Conservation (phyloP, 2,797 vertebrate species). For the Typhlichthys subterraneus region DNA sequence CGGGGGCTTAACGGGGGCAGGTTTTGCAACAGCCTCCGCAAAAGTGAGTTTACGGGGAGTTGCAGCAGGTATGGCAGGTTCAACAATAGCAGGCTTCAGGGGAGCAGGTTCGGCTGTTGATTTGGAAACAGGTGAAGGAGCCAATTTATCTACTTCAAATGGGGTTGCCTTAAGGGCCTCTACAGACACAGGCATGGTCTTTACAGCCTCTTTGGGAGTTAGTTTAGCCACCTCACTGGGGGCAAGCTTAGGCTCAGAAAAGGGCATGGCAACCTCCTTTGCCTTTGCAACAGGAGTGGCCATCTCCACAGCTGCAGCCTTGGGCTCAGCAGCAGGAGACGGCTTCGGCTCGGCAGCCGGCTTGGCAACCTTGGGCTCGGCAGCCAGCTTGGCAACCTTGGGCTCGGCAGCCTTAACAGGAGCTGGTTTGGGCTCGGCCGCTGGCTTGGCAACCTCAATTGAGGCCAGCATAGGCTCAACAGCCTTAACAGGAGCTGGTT, state of each 20-base stretch:
- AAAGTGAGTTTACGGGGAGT: conserved; percentile 69
- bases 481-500: neutral
- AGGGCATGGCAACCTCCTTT: neutral
- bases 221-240: conserved; percentile 8
- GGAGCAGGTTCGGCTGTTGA: conserved; percentile 22
- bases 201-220: too few relatives aligned
- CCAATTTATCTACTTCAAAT: conserved; percentile 13
- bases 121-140: conserved; percentile 13
- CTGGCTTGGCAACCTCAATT: neutral
- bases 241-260: too few relatives aligned
- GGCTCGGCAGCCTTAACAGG: neutral
- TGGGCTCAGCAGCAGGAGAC: neutral
- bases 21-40: conserved; percentile 70
- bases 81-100: conserved; percentile 38
- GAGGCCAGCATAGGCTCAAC: too few relatives aligned
- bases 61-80: conserved; percentile 37
- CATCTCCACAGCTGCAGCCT: neutral
- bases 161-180: conserved; percentile 5
- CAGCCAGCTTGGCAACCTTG: neutral
- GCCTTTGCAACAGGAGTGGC: neutral
- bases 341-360: neutral
- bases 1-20: conserved; percentile 61
- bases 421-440: neutral
- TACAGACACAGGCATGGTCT: too few relatives aligned
- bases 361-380: conserved; percentile 5